These are phyloP conservation scores for Nomada ruficornis DNA, from an alignment of 2,888 invertebrate species.

Conservation along the genomic window DNA sequence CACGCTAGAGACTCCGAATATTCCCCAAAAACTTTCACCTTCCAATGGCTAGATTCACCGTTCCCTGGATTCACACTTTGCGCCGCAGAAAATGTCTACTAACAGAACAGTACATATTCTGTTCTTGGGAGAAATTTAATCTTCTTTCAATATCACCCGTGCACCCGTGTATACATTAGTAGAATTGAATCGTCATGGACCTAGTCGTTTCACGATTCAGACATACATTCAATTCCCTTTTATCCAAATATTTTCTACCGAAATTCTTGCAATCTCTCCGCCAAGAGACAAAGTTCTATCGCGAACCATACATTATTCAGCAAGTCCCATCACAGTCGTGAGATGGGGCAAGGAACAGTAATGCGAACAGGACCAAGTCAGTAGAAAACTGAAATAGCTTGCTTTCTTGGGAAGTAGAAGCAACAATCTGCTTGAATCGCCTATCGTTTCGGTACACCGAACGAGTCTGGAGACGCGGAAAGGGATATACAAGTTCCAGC, in stretches of 20 bases:
- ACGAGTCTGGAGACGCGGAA: not conserved
- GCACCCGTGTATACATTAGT: no score
- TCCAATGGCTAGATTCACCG: no score
- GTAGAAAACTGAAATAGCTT: slow-evolving; percentile 25
- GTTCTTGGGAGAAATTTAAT: no score
- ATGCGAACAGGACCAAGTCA: not conserved
- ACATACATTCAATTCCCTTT: not conserved
- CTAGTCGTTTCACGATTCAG: no score
- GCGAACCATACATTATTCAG: slow-evolving; percentile 66
- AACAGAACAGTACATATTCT: no score
- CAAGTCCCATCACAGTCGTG: slow-evolving; percentile 25
- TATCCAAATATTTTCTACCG: not conserved
- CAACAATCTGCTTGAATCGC: slow-evolving; percentile 48
- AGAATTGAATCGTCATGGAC: no score
- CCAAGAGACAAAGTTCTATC: slow-evolving; percentile 54
- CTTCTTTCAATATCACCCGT: no score
- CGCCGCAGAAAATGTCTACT: no score
- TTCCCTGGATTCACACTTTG: no score
- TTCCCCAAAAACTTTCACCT: no score
- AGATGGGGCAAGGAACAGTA: slow-evolving; percentile 10
- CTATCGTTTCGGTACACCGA: slow-evolving; percentile 26
- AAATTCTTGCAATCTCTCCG: slow-evolving; percentile 49
- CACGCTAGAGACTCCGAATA: no score
- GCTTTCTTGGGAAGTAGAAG: slow-evolving; percentile 41
- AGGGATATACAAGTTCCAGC: slow-evolving; percentile 27